Base-by-base conservation (phyloP, 2,797 vertebrate species). In the Enteromius thamalakanensis region DNA sequence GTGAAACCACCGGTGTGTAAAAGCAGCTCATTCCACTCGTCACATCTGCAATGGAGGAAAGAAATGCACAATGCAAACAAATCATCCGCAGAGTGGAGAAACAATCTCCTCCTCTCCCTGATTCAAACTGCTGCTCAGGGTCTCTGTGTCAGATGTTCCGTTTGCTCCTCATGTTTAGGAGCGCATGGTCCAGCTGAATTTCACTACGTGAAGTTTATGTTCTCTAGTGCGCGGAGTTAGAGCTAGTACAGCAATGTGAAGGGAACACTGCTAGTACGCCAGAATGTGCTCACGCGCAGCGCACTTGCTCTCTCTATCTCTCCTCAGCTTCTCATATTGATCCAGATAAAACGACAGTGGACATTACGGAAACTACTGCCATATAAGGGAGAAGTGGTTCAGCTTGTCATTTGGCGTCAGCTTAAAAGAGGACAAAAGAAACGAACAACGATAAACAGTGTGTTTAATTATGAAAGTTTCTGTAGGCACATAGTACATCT, bases 11-110 rank as follows among this genome's bases (percentile, higher is more conserved):
- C 87, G 89, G 84, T 91, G 93, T 89, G 86, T 88, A 87, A 85
- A 88, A 58, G 86, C 90, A 79, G 87, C 92, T 92, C 95, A 95
- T 95, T 88, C 94, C 92, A 89, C 77, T 86, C 87, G 82, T 45
- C 21, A 83, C 74, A 62, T 67, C 71, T 71, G 53, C 29, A 82
- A 81, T 67, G 76, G 47, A 64, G 82, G 37, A 64, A 62, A 85
- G 71, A 78, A 88, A 83, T 49, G 51, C 71, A 68, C 70, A 69
- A 55, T 21, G 45, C 47, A 77, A 82, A 79, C 42, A 79, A 81
- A 76, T 77, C 78, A 29, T 78, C 72, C 81, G 62, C 75, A 6
- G 58, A 69, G 23, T 42, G 53, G 72, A 60, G 64, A 78, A 42
- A 47, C 11, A 26, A 76, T 40, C 23, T 51, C 29, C 42, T 80